Percentiles rank a stretch among this genome's conserved stretches.
Evolutionary conservation across 2,797 vertebrate genomes (phyloP).

Genomic region (Etheostoma perlongum): DNA sequence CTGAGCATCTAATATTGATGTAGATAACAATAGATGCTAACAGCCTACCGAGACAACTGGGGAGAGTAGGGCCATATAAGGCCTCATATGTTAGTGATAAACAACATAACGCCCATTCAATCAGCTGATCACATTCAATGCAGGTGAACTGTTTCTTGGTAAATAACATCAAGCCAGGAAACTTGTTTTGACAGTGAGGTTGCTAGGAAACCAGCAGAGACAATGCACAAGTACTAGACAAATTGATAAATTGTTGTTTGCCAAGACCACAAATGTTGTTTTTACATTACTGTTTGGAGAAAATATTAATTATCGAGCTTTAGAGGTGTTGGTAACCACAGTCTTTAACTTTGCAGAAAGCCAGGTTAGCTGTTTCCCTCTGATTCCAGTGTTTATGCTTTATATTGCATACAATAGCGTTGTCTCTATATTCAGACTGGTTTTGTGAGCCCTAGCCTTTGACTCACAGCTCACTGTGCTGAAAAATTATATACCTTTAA

Average conservation of each 20-base stretch:
- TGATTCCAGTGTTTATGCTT: background rate
- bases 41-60: too few relatives aligned
- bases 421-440: background rate
- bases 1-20: too few relatives aligned
- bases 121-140: too few relatives aligned
- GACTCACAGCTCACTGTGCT: constrained; percentile 27
- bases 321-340: background rate
- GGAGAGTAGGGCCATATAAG: too few relatives aligned
- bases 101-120: too few relatives aligned
- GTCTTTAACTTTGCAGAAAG: background rate
- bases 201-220: background rate
- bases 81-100: too few relatives aligned
- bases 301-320: background rate
- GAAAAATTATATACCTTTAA: constrained; percentile 34
- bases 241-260: background rate
- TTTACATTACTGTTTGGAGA: background rate
- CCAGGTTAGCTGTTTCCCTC: background rate
- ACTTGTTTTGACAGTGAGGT: background rate
- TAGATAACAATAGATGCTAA: too few relatives aligned
- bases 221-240: background rate
- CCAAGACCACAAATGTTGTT: background rate
- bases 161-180: background rate
- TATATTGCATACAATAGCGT: constrained; percentile 8
- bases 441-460: constrained; percentile 39
- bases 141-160: background rate